Base-by-base conservation (phyloP, 2,113 vertebrate genomes). In the Megaceryle torquata region DNA sequence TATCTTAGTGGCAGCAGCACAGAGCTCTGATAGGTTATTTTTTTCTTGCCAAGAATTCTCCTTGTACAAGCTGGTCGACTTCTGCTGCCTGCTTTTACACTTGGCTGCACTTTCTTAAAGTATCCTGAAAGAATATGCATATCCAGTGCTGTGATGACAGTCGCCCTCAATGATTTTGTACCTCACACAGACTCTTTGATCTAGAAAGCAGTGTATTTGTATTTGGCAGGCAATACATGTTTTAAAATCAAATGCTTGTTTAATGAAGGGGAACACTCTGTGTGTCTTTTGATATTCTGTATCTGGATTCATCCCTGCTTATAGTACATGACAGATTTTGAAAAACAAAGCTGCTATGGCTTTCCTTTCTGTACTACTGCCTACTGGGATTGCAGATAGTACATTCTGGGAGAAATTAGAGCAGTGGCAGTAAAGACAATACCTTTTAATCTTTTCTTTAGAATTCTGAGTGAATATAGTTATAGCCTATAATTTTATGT, bases 201-300 rank as follows among this genome's bases (percentile, higher is more conserved):
- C 88, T 84, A 76, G 83, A 89, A 91, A 94, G 79, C 31, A 81
- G 53, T 65, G 4, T 72, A 69, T 94, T 97, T 96, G 88, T 91
- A 60, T 48, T 54, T 87, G 93, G 80, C 92, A 96, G 83, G 57
- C 86, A 86, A 82, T 94, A 90, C 90, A 21, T 57, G 63, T 72
- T 95, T 92, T 88, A 84, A 94, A 97, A 91, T 65, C 79, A 95
- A 83, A 88, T 74, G 22, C 68, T 89, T 93, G 79, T 94, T 92
- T 93, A 93, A 89, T 91, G 88, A 91, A 86, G 31, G 57, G 46
- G 57, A 91, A 84, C 44, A 29, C 39, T 35, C 14, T 65, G 51
- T 77, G 76, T 92, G 77, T 54, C 86, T 91, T 96, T 96, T 96
- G 95, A 86, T 95, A 95, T 76, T 68, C 72, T 84, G 48, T 72